Base-by-base conservation (phyloP, 2,113 vertebrate genomes). In the Capreolus pygargus region DNA sequence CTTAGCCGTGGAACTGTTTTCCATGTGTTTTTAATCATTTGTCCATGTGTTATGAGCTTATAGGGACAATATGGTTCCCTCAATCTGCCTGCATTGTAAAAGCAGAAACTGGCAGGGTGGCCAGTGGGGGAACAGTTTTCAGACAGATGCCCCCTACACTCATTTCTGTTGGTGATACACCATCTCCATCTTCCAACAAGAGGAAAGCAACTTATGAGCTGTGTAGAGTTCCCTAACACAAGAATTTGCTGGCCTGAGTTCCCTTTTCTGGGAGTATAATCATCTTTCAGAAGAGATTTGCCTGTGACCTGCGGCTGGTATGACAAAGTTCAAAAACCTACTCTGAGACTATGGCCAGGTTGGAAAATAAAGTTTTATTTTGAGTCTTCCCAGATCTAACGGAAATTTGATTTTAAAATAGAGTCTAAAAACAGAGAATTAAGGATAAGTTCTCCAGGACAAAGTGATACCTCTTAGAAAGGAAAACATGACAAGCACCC, bases 1-100 rank as follows among this genome's bases (percentile, higher is more conserved):
- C 96, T 98, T 97, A 96, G 93, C 95, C 21, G 54, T 89, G 74
- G 97, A 98, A 95, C 98, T 97, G 96, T 97, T 98, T 98, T 97
- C 98, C 98, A 98, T 98, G 98, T 98, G 98, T 98, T 97, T 97
- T 98, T 97, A 96, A 98, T 98, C 97, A 98, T 98, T 98, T 98
- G 97, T 97, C 97, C 98, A 97, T 98, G 98, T 98, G 98, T 98
- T 98, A 95, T 86, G 96, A 96, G 97, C 97, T 98, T 97, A 97
- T 97, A 97, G 97, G 97, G 95, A 98, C 98, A 98, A 97, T 97
- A 97, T 97, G 97, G 95, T 96, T 97, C 93, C 95, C 91, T 91
- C 96, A 98, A 98, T 95, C 97, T 98, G 98, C 93, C 95, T 97
- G 96, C 96, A 95, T 93, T 87, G 94, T 98, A 70, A 94, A 96